A percentile compares a stretch with the other conserved stretches of the same genome.
These are phyloP conservation scores for Champsocephalus esox DNA, from an alignment of 2,797 vertebrate species.

Conservation along the genomic window DNA sequence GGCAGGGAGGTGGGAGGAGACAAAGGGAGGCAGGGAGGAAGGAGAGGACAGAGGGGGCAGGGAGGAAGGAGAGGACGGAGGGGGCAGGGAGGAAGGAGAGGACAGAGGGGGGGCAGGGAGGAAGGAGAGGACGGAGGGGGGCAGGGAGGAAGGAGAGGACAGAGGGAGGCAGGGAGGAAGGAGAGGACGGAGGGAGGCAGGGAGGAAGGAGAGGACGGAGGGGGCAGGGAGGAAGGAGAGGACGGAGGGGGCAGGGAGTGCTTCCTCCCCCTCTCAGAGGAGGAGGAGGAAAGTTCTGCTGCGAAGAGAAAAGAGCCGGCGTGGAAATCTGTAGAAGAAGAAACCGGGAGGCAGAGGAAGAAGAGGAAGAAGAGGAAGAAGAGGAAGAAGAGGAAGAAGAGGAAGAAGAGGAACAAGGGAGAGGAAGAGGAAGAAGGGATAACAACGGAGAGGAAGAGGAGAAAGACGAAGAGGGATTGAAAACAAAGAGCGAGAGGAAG, in stretches of 20 bases:
- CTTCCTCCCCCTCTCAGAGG: not conserved
- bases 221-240: conserved; percentile 66
- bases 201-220: conserved; percentile 20
- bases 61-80: conserved; percentile 61
- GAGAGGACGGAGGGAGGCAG: conserved; percentile 11
- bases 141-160: conserved; percentile 62
- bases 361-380: not conserved
- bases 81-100: conserved; percentile 27
- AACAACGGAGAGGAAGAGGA: conserved; percentile 30
- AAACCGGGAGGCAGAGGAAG: not conserved
- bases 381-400: too few relatives aligned
- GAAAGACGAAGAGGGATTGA: not conserved
- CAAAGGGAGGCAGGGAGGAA: conserved; percentile 48
- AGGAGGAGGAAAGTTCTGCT: conserved; percentile 48
- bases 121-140: conserved; percentile 22
- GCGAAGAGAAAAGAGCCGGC: conserved; percentile 8
- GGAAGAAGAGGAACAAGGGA: not conserved
- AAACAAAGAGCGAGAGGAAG: not conserved
- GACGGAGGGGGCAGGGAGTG: not conserved
- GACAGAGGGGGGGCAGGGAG: conserved; percentile 36
- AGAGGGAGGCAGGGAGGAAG: conserved; percentile 71
- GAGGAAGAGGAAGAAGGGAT: not conserved
- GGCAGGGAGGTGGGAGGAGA: conserved; percentile 63
- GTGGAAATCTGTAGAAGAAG: not conserved
- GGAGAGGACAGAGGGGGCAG: not conserved